phyloP scores from a whole-genome alignment of 1,140 invertebrate genomes.

The Cephus cinctus region DNA sequence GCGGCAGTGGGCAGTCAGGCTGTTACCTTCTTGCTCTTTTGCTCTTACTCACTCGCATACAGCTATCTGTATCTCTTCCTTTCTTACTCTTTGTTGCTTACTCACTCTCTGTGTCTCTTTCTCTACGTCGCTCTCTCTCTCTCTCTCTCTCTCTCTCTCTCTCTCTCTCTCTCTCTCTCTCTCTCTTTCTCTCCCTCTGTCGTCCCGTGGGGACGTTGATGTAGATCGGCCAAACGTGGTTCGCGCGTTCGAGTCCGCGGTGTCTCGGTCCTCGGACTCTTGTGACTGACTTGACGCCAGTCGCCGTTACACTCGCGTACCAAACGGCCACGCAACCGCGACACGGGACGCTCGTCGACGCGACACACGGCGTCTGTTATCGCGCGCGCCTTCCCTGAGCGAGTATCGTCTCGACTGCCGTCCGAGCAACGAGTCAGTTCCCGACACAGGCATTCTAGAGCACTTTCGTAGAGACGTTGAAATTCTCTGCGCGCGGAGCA shows the following conservation, averaged over 20 bases:
- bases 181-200: constrained; percentile 13
- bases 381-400: too few relatives aligned
- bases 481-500: too few relatives aligned
- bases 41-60: constrained; percentile 2
- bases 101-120: constrained; percentile 1
- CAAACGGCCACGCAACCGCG: too few relatives aligned
- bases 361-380: constrained; percentile 6
- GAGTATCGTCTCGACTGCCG: too few relatives aligned
- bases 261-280: not conserved
- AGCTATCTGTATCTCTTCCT: not conserved
- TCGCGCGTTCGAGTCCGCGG: constrained; percentile 2
- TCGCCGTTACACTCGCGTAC: constrained; percentile 37
- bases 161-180: constrained; percentile 4
- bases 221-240: not conserved
- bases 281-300: constrained; percentile 28
- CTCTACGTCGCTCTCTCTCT: not conserved
- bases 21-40: too few relatives aligned
- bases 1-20: too few relatives aligned
- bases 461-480: too few relatives aligned
- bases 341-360: not conserved
- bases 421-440: too few relatives aligned
- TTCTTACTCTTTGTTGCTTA: constrained; percentile 6
- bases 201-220: constrained; percentile 17
- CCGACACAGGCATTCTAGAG: too few relatives aligned
- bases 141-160: not conserved